Base-by-base conservation (phyloP, 1,140 invertebrate species). In the Wasmannia auropunctata region DNA sequence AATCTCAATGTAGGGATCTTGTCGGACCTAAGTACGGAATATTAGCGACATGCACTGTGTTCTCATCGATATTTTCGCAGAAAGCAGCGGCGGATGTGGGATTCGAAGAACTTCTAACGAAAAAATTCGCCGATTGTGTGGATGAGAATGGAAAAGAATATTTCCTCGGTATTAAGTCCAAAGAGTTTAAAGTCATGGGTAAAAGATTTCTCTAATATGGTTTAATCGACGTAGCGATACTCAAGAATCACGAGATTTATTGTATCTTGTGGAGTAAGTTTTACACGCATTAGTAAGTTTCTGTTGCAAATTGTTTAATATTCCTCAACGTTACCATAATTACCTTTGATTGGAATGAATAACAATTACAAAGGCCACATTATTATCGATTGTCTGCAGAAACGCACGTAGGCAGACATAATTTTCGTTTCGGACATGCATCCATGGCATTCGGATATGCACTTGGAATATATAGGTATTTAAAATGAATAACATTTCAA, bases 41-140 rank as follows among this genome's bases (percentile, higher is more conserved):
- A 0, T 11, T 54, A 0, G 85, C 69, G 2, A 91, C 91, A 3
- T 16, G 37, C 0, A 92, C 92, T 2, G n/a, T 67, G 2, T 93
- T 92, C 40, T 90, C 91, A 5, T 92, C 88, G 0, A 40, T 81
- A 10, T 67, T 89, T 6, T 87, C 91, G 0, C 90, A 92, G 37
- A 90, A 85, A 49, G n/a, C 74, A 37, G 91, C 92, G 0, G 65
- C 22, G 0, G 49, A 84, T 28, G 85, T 60, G 10, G 91, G 89
- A 31, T 93, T 88, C 62, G 86, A 92, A 40, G 63, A 81, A 0
- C 2, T 88, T 0, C 0, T 74, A 0, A 58, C 54, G 0, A 49
- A n/a, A 77, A 34, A 92, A 11, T 92, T 87, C 37, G 16, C 16
- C 0, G 79, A 92, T 2, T 7, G 88, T 0, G 11, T 87, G 7